Conservation (phyloP, 2,888 invertebrate species). For the Rugalucina vietnamica region DNA sequence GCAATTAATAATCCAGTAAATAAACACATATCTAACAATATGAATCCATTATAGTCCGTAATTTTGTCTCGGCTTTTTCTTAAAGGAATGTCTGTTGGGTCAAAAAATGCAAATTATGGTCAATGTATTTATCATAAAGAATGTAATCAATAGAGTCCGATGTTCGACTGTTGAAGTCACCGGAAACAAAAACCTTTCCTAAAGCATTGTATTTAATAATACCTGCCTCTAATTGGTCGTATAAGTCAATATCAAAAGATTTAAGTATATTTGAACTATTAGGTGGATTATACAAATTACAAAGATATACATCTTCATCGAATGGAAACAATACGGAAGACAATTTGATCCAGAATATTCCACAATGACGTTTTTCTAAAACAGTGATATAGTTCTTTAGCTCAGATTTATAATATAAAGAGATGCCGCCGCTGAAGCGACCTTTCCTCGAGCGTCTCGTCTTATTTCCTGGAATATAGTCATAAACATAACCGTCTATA, state of each 20-base stretch:
- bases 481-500: neutral
- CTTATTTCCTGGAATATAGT: neutral
- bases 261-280: neutral
- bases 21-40: neutral
- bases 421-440: neutral
- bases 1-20: neutral
- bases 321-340: neutral
- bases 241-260: constrained; percentile 1
- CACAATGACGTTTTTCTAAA: neutral
- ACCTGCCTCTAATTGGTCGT: neutral
- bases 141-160: neutral
- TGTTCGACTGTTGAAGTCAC: constrained; percentile 10
- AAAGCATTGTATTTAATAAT: neutral
- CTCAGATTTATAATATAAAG: neutral
- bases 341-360: neutral
- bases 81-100: neutral
- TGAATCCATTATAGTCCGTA: neutral
- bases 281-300: neutral
- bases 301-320: neutral
- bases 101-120: neutral
- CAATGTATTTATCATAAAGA: constrained; percentile 1
- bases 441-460: neutral
- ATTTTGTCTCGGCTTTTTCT: neutral
- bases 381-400: neutral
- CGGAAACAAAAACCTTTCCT: constrained; percentile 5